A percentile compares a stretch with the other conserved stretches of the same genome.
These are phyloP conservation scores for Trachelus tabidus DNA, from an alignment of 2,888 invertebrate species.

Conservation along the genomic window DNA sequence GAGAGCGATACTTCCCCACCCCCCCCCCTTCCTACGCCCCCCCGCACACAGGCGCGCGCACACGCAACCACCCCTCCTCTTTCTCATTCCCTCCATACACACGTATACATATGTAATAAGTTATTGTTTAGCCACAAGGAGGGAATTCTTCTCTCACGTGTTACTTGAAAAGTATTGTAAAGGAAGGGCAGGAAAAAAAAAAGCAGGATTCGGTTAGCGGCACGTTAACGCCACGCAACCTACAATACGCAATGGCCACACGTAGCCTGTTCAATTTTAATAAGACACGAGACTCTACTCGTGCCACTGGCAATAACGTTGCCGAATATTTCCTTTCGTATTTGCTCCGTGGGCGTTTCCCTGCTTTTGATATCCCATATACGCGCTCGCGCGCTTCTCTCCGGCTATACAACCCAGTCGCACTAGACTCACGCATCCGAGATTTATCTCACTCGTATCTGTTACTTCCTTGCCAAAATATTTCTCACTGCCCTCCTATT, in stretches of 20 bases:
- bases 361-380: neutral
- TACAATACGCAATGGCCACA: constrained; percentile 6
- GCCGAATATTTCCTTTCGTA: constrained; percentile 34
- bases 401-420: neutral
- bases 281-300: constrained; percentile 27
- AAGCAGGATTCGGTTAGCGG: neutral
- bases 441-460: constrained; percentile 63
- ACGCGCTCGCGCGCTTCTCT: neutral
- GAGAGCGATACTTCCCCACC: neutral
- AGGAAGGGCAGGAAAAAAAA: neutral
- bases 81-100: constrained; percentile 3
- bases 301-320: constrained; percentile 35
- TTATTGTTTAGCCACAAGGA: constrained; percentile 9
- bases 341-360: neutral
- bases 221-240: neutral
- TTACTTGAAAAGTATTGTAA: neutral
- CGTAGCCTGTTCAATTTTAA: constrained; percentile 34
- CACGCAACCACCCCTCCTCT: neutral
- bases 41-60: neutral
- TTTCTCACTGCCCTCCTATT: constrained; percentile 35
- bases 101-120: constrained; percentile 20
- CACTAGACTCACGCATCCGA: constrained; percentile 54
- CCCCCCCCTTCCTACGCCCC: no score
- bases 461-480: constrained; percentile 36
- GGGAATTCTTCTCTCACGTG: neutral